Evolutionary conservation across 2,797 vertebrate genomes (phyloP).

Genomic region (Clarias fuscus): DNA sequence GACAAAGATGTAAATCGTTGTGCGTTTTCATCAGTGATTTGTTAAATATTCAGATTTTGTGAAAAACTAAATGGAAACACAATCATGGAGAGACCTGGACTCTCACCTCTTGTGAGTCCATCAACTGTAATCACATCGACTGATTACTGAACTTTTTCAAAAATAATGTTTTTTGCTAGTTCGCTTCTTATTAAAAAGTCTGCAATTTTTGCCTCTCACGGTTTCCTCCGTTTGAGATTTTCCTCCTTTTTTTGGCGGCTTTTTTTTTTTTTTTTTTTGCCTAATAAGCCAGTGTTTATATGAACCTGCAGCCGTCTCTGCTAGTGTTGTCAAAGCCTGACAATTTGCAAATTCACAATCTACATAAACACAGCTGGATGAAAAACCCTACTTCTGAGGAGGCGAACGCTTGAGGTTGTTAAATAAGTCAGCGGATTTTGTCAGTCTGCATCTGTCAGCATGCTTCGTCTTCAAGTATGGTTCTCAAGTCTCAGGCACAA

Average conservation of each 20-base stretch:
- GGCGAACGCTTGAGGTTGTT: not conserved
- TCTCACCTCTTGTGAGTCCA: not conserved
- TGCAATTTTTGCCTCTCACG: not conserved
- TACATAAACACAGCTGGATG: conserved; percentile 24
- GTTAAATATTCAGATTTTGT: not conserved
- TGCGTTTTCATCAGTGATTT: not conserved
- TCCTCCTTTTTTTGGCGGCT: not conserved
- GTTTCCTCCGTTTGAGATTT: not conserved
- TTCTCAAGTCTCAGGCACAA: not conserved
- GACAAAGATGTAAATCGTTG: not conserved
- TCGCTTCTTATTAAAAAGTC: not conserved
- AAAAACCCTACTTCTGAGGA: not conserved
- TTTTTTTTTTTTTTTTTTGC: not conserved
- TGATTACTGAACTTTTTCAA: not conserved
- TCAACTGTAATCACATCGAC: not conserved
- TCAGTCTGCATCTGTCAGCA: not conserved
- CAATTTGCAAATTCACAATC: conserved; percentile 17
- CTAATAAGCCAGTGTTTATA: conserved; percentile 6
- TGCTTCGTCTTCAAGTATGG: not conserved
- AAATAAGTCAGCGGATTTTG: not conserved
- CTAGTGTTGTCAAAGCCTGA: conserved; percentile 16
- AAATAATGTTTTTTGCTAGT: not conserved
- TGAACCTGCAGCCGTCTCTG: not conserved
- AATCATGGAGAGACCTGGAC: not conserved
- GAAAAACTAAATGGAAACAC: not conserved